Conservation (phyloP, 2,797 vertebrate genomes). For the Valencia hispanica region DNA sequence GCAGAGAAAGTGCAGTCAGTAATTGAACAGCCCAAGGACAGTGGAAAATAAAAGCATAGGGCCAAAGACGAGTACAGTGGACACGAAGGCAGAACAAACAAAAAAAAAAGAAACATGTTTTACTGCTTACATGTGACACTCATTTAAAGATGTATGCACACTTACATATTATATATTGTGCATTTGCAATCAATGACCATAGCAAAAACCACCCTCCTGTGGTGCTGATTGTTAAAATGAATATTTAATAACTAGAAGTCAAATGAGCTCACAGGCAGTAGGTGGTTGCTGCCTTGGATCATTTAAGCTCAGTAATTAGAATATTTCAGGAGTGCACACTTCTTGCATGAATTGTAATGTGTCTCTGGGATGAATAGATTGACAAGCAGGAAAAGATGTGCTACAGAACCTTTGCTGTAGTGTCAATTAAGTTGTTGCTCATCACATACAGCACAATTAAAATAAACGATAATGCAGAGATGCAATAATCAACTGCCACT, state of each 20-base stretch:
- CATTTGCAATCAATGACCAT: conserved; percentile 44
- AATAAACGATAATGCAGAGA: conserved; percentile 47
- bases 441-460: conserved; percentile 47
- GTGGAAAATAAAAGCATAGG: background rate
- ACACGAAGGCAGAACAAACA: conserved; percentile 13
- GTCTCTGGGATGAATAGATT: conserved; percentile 38
- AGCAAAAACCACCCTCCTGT: conserved; percentile 40
- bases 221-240: conserved; percentile 76
- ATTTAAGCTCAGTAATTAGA: conserved; percentile 76
- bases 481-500: conserved; percentile 41
- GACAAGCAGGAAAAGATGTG: conserved; percentile 47
- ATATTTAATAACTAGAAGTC: conserved; percentile 79
- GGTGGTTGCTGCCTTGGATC: conserved; percentile 74
- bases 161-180: conserved; percentile 10
- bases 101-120: conserved; percentile 30
- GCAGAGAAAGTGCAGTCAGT: conserved; percentile 36
- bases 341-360: conserved; percentile 9
- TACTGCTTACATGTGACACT: conserved; percentile 54
- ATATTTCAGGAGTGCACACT: conserved; percentile 53
- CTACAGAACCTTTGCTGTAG: conserved; percentile 14
- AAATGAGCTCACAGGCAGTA: conserved; percentile 78
- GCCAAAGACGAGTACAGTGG: conserved; percentile 18
- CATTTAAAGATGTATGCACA: background rate
- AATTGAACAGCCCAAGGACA: conserved; percentile 64
- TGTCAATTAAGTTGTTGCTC: conserved; percentile 45